These are phyloP conservation scores for Huso huso DNA, from an alignment of 2,797 vertebrate genomes.

Conservation along the genomic window DNA sequence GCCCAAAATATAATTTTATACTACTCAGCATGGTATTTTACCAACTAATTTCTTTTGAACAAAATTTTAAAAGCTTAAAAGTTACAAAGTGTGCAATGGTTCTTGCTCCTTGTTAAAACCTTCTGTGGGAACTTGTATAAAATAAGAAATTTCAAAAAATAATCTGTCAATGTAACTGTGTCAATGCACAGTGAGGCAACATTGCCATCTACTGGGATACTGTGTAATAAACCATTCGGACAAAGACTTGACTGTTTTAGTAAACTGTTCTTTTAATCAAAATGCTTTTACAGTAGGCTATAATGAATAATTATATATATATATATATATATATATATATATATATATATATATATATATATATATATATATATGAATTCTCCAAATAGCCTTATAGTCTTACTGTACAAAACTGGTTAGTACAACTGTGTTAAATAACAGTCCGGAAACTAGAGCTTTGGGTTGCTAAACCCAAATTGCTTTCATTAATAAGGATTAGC, in stretches of 20 bases:
- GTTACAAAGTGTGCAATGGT: background rate
- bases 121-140: background rate
- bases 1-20: too few relatives aligned
- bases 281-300: background rate
- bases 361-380: background rate
- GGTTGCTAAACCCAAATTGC: background rate
- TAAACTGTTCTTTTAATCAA: background rate
- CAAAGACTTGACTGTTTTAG: background rate
- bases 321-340: background rate
- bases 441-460: background rate
- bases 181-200: background rate
- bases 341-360: background rate
- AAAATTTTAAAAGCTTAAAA: background rate
- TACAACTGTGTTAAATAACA: background rate
- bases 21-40: too few relatives aligned
- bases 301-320: background rate
- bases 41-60: too few relatives aligned
- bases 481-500: too few relatives aligned
- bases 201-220: constrained; percentile 17
- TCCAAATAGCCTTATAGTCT: background rate
- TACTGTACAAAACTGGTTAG: background rate
- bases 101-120: background rate
- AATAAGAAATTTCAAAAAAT: background rate
- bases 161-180: background rate
- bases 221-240: background rate